Evolutionary conservation across 2,888 invertebrate genomes (phyloP).

Genomic region (Caenorhabditis sp.): DNA sequence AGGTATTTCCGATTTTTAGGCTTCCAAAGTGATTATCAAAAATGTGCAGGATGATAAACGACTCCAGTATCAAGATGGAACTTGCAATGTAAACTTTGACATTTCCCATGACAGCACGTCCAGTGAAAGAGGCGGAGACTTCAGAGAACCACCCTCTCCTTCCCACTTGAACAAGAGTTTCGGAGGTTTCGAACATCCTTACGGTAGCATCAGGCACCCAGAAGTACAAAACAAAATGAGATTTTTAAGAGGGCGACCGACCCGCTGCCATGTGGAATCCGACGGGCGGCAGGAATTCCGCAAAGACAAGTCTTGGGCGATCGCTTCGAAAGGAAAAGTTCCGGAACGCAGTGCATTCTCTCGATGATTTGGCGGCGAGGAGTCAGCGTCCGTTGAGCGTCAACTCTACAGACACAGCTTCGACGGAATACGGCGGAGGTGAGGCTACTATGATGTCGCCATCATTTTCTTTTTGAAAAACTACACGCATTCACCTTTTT

Average conservation of each 20-base stretch:
- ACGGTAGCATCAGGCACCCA: conserved; percentile 10
- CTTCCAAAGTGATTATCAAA: no score
- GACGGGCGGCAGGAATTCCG: conserved; percentile 16
- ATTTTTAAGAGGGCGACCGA: conserved; percentile 25
- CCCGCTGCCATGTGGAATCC: conserved; percentile 26
- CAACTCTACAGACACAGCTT: conserved; percentile 51
- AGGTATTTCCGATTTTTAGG: conserved; percentile 53
- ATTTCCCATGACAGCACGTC: conserved; percentile 57
- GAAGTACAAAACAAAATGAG: background rate
- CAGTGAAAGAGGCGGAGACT: conserved; percentile 27
- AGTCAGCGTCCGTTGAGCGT: conserved; percentile 43
- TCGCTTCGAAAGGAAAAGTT: conserved; percentile 47
- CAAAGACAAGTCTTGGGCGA: conserved; percentile 26
- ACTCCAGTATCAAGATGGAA: conserved; percentile 50
- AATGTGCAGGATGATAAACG: conserved; percentile 58
- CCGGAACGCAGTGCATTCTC: conserved; percentile 29
- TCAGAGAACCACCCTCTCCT: conserved; percentile 43
- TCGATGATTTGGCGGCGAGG: conserved; percentile 30
- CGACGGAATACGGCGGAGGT: conserved; percentile 51
- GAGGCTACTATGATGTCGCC: no score
- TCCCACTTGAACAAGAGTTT: conserved; percentile 48
- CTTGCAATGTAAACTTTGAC: conserved; percentile 58
- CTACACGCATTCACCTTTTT: no score
- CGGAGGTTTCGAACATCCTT: conserved; percentile 54
- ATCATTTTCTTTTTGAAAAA: background rate